Percentiles rank a stretch among this genome's conserved stretches.
phyloP scores from a whole-genome alignment of 2,113 vertebrate genomes.

The Ondatra zibethicus region DNA sequence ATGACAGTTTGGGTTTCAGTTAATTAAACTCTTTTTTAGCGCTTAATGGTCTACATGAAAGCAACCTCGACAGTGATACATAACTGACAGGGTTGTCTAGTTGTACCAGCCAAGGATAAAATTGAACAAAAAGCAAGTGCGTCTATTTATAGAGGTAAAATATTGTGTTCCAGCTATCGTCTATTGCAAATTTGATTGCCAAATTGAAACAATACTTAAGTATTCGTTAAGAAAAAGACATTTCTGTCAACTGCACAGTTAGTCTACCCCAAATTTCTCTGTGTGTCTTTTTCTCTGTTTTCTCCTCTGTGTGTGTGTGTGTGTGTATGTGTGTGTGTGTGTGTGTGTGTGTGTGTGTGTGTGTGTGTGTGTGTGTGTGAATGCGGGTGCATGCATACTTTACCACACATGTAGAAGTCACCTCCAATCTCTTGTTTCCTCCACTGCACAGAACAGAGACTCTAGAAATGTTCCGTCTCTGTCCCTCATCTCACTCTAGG shows the following conservation, averaged over 20 bases:
- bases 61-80: conserved; percentile 75
- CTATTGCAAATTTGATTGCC: conserved; percentile 13
- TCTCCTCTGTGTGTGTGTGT: neutral
- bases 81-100: conserved; percentile 68
- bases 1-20: conserved; percentile 87
- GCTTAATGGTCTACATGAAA: conserved; percentile 74
- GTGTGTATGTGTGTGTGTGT: neutral
- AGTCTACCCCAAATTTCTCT: neutral
- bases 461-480: neutral
- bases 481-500: neutral
- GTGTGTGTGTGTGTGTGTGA: too few species aligned
- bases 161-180: neutral
- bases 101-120: conserved; percentile 14
- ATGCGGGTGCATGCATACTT: too few species aligned
- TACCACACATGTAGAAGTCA: neutral
- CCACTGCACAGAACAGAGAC: too few species aligned
- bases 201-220: conserved; percentile 27
- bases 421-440: neutral
- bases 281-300: neutral
- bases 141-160: conserved; percentile 37
- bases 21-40: conserved; percentile 86
- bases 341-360: accelerated
- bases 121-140: neutral
- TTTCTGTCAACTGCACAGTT: conserved; percentile 3
- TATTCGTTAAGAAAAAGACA: neutral